These are phyloP conservation scores for Polyergus mexicanus DNA, from an alignment of 1,140 invertebrate genomes.

Conservation along the genomic window DNA sequence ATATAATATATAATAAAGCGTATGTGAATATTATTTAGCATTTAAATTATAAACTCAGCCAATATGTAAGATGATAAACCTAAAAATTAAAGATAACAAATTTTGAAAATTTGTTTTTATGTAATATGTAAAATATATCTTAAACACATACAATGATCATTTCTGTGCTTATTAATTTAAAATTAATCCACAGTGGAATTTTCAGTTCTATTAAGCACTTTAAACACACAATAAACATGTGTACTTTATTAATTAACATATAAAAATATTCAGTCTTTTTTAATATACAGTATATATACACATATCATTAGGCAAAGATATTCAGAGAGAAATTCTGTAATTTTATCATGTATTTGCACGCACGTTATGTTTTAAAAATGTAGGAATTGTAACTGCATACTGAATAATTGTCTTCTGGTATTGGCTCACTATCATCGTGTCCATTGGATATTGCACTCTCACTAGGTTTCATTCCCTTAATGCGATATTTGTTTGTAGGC, in stretches of 20 bases:
- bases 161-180: neutral
- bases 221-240: neutral
- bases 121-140: no score
- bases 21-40: neutral
- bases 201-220: neutral
- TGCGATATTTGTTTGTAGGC: constrained; percentile 57
- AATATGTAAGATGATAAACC: neutral
- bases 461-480: constrained; percentile 46
- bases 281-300: neutral
- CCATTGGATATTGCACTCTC: constrained; percentile 21
- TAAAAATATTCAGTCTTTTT: constrained; percentile 66
- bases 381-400: constrained; percentile 71
- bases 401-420: constrained; percentile 68
- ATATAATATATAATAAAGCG: neutral
- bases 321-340: neutral
- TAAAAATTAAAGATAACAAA: neutral
- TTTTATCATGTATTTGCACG: neutral
- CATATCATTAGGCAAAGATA: neutral
- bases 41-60: constrained; percentile 11
- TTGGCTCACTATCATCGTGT: constrained; percentile 56
- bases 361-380: constrained; percentile 60
- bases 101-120: neutral
- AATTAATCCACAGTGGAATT: neutral
- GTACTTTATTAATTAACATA: constrained; percentile 27
- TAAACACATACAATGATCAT: neutral